Evolutionary conservation across 2,888 invertebrate species (phyloP).

Genomic region (Acanthopleura granulata): DNA sequence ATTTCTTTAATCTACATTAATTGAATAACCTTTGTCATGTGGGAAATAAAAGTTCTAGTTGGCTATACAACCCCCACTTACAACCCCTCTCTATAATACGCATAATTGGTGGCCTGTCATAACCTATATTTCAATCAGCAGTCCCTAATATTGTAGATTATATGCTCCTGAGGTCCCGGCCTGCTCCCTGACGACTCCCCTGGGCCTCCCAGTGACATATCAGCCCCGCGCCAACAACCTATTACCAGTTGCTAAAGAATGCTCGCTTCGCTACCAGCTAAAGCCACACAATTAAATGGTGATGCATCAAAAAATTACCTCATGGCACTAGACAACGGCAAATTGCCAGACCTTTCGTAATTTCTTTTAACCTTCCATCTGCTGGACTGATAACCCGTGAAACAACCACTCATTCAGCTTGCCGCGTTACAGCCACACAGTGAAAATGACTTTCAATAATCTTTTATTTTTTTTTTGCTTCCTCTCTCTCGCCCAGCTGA

Average conservation of each 20-base stretch:
- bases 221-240: conserved; percentile 10
- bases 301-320: conserved; percentile 18
- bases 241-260: background rate
- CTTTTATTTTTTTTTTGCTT: background rate
- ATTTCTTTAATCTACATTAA: conserved; percentile 20
- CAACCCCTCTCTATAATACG: conserved; percentile 3
- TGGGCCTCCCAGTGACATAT: conserved; percentile 3
- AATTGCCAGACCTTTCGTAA: conserved; percentile 9
- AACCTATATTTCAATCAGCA: conserved; percentile 19
- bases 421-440: too few species aligned
- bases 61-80: conserved; percentile 16
- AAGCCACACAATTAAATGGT: conserved; percentile 9
- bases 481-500: background rate
- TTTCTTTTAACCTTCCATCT: conserved; percentile 16
- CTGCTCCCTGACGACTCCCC: background rate
- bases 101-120: conserved; percentile 17
- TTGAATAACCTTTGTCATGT: conserved; percentile 17
- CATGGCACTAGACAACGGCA: background rate
- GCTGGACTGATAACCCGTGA: background rate
- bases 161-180: background rate
- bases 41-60: background rate
- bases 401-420: too few species aligned
- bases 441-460: background rate
- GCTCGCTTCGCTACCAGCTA: background rate
- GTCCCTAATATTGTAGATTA: conserved; percentile 15